phyloP scores from a whole-genome alignment of 2,113 vertebrate genomes.

The Sarotherodon lohbergeri region DNA sequence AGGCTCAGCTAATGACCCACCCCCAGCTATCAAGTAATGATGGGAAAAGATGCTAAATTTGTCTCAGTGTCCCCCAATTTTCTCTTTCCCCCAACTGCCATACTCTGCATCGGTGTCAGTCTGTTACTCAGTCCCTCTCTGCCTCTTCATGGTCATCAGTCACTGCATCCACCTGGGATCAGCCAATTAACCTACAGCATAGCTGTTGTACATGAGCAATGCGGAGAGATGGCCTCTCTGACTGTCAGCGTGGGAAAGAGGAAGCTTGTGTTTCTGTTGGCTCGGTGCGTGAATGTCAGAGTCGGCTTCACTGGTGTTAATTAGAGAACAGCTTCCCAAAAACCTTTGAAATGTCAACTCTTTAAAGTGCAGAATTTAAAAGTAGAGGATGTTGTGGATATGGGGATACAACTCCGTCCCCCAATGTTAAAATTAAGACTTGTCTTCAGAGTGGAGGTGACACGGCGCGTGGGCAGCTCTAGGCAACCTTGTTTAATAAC shows the following conservation, averaged over 20 bases:
- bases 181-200: conserved; percentile 29
- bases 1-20: conserved; percentile 23
- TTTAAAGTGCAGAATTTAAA: not conserved
- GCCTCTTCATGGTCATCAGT: not conserved
- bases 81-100: not conserved
- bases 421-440: not conserved
- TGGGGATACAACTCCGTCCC: not conserved
- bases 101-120: not conserved
- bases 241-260: not conserved
- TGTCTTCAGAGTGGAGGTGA: not conserved
- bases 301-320: conserved; percentile 23
- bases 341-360: conserved; percentile 14
- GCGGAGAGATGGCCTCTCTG: not conserved
- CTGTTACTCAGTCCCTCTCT: not conserved
- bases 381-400: not conserved
- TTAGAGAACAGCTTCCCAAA: conserved; percentile 30
- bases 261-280: not conserved
- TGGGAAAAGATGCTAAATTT: conserved; percentile 17
- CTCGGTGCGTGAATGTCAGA: conserved; percentile 19
- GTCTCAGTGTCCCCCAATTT: not conserved
- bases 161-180: not conserved
- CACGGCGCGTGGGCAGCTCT: not conserved
- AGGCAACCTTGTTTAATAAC: conserved; percentile 27
- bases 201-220: not conserved
- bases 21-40: conserved; percentile 21